These are phyloP conservation scores for Dendrolimus pini DNA, from an alignment of 2,888 invertebrate species.

Conservation along the genomic window DNA sequence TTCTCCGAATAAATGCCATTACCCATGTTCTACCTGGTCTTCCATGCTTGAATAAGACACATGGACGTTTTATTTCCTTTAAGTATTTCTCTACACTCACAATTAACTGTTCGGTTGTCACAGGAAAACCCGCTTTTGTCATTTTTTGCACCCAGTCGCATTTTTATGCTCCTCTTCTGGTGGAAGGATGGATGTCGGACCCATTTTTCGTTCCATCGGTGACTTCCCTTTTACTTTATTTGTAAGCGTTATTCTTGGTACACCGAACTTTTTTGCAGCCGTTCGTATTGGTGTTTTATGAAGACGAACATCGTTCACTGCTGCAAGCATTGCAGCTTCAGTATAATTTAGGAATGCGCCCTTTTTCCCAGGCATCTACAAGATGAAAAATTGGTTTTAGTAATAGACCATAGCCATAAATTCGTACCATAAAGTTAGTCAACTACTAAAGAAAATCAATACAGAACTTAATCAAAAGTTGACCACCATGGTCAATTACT, in stretches of 20 bases:
- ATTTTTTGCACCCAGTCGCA: conserved; percentile 14
- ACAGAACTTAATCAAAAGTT: conserved; percentile 11
- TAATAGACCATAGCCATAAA: conserved; percentile 8
- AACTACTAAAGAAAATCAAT: conserved; percentile 15
- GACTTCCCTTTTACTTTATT: conserved; percentile 21
- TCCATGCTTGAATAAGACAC: conserved; percentile 10
- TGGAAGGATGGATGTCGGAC: conserved; percentile 17
- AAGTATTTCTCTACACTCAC: conserved; percentile 14
- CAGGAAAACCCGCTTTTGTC: conserved; percentile 12
- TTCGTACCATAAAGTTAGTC: conserved; percentile 3
- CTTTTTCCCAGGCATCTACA: conserved; percentile 14
- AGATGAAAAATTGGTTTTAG: conserved; percentile 15
- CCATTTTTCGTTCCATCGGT: conserved; percentile 21
- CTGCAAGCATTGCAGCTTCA: conserved; percentile 17
- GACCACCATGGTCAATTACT: conserved; percentile 15
- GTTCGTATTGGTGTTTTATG: conserved; percentile 19
- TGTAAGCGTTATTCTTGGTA: conserved; percentile 19
- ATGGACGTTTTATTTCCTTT: conserved; percentile 12
- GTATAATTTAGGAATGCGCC: conserved; percentile 16
- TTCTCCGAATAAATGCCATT: conserved; percentile 16
- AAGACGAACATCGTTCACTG: conserved; percentile 18
- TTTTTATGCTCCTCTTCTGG: conserved; percentile 15
- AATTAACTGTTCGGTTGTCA: conserved; percentile 14
- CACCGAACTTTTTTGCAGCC: conserved; percentile 19
- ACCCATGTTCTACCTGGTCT: conserved; percentile 16